phyloP scores from a whole-genome alignment of 2,797 vertebrate genomes.

The Takifugu ocellatus region DNA sequence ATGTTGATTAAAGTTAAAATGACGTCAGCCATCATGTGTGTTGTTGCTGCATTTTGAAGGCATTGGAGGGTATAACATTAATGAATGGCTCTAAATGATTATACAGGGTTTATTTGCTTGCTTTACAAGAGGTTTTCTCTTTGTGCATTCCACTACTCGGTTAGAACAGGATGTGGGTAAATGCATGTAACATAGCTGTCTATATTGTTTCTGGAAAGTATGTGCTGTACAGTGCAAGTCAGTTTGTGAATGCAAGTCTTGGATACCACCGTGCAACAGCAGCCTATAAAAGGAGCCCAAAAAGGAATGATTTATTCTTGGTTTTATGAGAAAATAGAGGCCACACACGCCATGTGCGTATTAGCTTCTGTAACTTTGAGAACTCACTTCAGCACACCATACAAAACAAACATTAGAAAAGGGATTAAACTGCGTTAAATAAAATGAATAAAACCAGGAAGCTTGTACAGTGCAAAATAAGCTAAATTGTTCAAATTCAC shows the following conservation, averaged over 20 bases:
- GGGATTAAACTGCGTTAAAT: conserved; percentile 19
- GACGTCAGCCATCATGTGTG: conserved; percentile 4
- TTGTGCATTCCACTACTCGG: conserved; percentile 19
- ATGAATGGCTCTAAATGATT: conserved; percentile 6
- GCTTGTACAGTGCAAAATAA: conserved; percentile 21
- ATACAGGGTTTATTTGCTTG: conserved; percentile 10
- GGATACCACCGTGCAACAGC: too few relatives aligned
- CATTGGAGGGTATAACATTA: background rate
- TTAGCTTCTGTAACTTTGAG: conserved; percentile 3
- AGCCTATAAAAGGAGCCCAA: too few relatives aligned
- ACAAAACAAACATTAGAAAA: background rate
- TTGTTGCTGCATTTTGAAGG: conserved; percentile 6
- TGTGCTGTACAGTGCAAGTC: background rate
- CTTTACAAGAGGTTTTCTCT: conserved; percentile 19
- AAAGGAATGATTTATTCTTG: background rate
- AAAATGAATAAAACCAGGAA: conserved; percentile 18
- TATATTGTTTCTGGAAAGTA: conserved; percentile 28
- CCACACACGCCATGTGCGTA: conserved; percentile 4
- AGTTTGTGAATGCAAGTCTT: too few relatives aligned
- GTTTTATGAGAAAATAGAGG: conserved; percentile 3
- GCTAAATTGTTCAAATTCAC: conserved; percentile 3
- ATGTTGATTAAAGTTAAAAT: conserved; percentile 3
- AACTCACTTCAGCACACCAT: background rate
- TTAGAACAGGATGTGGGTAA: conserved; percentile 57
- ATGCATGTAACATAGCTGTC: conserved; percentile 13